These are phyloP conservation scores for Lasiommata megera DNA, from an alignment of 2,888 invertebrate species.

Conservation along the genomic window DNA sequence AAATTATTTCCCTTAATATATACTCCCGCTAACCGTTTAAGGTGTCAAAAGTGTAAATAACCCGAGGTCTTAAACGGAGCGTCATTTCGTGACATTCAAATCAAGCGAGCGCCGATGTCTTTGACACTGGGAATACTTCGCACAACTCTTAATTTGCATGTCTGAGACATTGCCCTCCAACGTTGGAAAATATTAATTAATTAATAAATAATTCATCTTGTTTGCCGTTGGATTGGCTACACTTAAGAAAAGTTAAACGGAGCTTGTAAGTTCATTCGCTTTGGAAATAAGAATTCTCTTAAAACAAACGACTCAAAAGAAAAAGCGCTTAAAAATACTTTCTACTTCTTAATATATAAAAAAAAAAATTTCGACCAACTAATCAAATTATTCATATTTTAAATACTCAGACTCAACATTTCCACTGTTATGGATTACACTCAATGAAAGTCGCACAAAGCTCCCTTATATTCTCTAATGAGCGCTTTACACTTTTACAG, in stretches of 20 bases:
- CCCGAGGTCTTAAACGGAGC: neutral
- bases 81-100: neutral
- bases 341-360: too few relatives aligned
- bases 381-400: too few relatives aligned
- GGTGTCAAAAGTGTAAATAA: neutral
- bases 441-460: too few relatives aligned
- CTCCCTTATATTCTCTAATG: too few relatives aligned
- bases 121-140: conserved; percentile 10
- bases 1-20: too few relatives aligned
- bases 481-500: too few relatives aligned
- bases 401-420: too few relatives aligned
- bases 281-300: neutral
- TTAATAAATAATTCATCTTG: conserved; percentile 28
- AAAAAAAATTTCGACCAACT: too few relatives aligned
- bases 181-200: conserved; percentile 15
- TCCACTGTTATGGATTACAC: too few relatives aligned
- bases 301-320: too few relatives aligned
- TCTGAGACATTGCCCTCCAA: conserved; percentile 13
- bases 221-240: neutral
- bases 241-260: neutral
- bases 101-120: neutral
- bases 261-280: neutral
- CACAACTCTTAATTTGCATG: conserved; percentile 27
- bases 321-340: too few relatives aligned
- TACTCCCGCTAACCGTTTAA: neutral